These are phyloP conservation scores for Corella eumyota DNA, from an alignment of 23 tunicate genomes.

Conservation along the genomic window DNA sequence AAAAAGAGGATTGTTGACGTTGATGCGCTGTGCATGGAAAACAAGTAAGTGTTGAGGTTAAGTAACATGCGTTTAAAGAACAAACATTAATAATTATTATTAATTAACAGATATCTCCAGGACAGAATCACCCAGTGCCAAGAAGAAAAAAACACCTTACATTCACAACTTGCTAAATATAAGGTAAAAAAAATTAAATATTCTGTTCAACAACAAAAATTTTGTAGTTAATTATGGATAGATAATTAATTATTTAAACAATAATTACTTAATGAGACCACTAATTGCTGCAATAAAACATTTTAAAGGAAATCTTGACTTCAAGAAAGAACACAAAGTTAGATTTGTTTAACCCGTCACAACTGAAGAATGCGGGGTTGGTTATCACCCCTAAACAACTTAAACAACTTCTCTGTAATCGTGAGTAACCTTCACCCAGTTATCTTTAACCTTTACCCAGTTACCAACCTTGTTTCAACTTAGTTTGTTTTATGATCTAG, in stretches of 20 bases:
- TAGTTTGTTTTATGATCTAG: too few relatives aligned
- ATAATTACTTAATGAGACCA: too few relatives aligned
- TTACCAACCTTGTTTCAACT: too few relatives aligned
- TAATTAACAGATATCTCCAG: slow-evolving; percentile 49
- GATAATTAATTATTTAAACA: too few relatives aligned
- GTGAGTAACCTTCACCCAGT: too few relatives aligned
- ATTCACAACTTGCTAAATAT: slow-evolving; percentile 47
- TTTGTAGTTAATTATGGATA: not conserved
- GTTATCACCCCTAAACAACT: slow-evolving; percentile 70
- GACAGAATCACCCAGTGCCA: slow-evolving; percentile 76
- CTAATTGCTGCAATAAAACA: too few relatives aligned
- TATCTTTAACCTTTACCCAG: too few relatives aligned
- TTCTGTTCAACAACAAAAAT: not conserved
- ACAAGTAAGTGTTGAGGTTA: too few relatives aligned
- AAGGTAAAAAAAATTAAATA: slow-evolving; percentile 37
- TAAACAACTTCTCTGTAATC: slow-evolving; percentile 27
- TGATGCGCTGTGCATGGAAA: slow-evolving; percentile 89
- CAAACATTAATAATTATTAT: not conserved
- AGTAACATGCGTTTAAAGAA: too few relatives aligned
- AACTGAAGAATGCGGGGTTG: slow-evolving; percentile 37
- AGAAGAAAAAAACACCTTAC: slow-evolving; percentile 72
- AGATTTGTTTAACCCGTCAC: slow-evolving; percentile 27
- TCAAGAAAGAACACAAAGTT: slow-evolving; percentile 18
- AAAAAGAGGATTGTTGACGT: slow-evolving; percentile 66
- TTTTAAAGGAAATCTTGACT: slow-evolving; percentile 26